Evolutionary conservation across 2,113 vertebrate genomes (phyloP).

Genomic region (Aegypius monachus): DNA sequence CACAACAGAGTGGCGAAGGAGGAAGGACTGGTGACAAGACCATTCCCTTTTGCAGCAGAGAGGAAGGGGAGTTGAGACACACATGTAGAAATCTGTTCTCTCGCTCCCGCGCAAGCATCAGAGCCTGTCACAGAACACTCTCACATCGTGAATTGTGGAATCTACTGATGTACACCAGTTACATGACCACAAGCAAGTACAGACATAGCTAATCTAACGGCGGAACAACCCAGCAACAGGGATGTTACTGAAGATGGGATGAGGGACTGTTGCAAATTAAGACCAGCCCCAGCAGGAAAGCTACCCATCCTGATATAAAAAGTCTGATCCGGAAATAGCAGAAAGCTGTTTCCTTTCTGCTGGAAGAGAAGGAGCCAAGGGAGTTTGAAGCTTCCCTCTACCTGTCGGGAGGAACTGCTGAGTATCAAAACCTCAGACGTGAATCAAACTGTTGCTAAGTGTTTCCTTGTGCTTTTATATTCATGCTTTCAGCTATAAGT

Average conservation of each 20-base stretch:
- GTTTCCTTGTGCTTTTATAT: background rate
- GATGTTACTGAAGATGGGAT: background rate
- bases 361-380: background rate
- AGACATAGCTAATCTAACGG: background rate
- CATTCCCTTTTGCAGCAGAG: background rate
- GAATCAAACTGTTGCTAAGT: background rate
- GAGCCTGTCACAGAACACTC: background rate
- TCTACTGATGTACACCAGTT: background rate
- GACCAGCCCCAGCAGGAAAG: background rate
- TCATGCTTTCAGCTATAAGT: background rate
- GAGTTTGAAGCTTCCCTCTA: background rate
- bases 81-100: background rate
- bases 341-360: background rate
- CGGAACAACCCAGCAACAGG: background rate
- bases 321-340: background rate
- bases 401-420: background rate
- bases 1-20: background rate
- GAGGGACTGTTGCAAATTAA: background rate
- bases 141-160: background rate
- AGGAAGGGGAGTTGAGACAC: background rate
- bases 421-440: background rate
- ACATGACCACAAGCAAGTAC: background rate
- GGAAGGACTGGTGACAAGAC: background rate
- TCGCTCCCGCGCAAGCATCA: background rate
- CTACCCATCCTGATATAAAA: background rate